A percentile compares a stretch with the other conserved stretches of the same genome.
These are phyloP conservation scores for Ophion slaviceki DNA, from an alignment of 2,888 invertebrate species.

Conservation along the genomic window DNA sequence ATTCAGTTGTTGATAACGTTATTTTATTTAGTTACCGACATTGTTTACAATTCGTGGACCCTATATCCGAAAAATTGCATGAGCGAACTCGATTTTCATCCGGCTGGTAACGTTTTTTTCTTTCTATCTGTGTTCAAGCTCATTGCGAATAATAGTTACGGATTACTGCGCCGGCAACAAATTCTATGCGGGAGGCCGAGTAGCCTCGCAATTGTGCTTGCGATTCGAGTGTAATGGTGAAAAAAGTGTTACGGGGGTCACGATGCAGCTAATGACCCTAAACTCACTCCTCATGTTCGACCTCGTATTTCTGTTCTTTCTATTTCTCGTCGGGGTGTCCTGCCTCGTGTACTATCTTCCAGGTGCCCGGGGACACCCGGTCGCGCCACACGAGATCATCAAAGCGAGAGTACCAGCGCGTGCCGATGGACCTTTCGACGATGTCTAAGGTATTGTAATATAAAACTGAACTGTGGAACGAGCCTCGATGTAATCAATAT, in stretches of 20 bases:
- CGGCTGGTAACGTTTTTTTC: background rate
- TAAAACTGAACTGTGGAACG: background rate
- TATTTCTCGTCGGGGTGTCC: conserved; percentile 93
- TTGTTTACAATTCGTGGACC: conserved; percentile 32
- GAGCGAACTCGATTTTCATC: background rate
- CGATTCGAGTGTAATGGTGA: conserved; percentile 78
- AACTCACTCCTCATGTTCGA: conserved; percentile 95
- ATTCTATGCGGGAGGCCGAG: conserved; percentile 12
- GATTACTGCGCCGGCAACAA: conserved; percentile 25
- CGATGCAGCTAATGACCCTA: conserved; percentile 93
- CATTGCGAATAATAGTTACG: background rate
- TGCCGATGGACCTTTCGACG: conserved; percentile 80
- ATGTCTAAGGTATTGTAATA: conserved; percentile 79
- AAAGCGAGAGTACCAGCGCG: conserved; percentile 78
- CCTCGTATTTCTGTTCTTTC: conserved; percentile 94
- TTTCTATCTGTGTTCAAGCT: background rate
- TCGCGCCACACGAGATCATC: conserved; percentile 81
- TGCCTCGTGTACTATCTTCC: conserved; percentile 93
- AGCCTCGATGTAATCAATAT: background rate
- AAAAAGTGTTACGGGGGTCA: conserved; percentile 76
- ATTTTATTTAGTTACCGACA: background rate
- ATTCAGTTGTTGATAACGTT: background rate
- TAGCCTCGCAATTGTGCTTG: conserved; percentile 48
- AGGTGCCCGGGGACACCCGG: conserved; percentile 85
- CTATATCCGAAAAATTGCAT: conserved; percentile 10